Base-by-base conservation (phyloP, 2,797 vertebrate genomes). In the Limnodromus scolopaceus region DNA sequence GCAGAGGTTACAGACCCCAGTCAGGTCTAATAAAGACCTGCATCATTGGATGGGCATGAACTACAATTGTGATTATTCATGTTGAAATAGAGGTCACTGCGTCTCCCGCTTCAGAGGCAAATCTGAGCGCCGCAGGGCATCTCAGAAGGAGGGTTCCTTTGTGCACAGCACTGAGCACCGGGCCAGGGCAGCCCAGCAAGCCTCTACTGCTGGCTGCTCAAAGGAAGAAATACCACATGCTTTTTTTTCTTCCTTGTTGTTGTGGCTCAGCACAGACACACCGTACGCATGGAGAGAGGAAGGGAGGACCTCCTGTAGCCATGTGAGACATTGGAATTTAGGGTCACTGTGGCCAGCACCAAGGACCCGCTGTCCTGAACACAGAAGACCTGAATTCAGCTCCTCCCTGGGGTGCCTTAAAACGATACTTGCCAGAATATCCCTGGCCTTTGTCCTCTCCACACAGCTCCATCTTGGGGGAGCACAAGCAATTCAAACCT, bases 21-120 rank as follows among this genome's bases (percentile, higher is more conserved):
- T 93, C 96, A 94, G 87, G 28, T 92, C 95, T 69, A 96, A 96
- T 97, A 95, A 87, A 65, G 41, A 49, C 86, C 74, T 85, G 96
- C 89, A 49, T 92, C 94, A 45, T 43, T 94, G 83, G 84, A 95
- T 69, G 71, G 85, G 82, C 82, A 95, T 79, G 30, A 89, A 49
- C 48, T 66, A 68, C 87, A 79, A 16, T 6, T 51, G 69, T 0
- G 0, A 41, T 65, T 78, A 88, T 66, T 75, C 64, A 18, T 39
- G 53, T 60, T 89, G 87, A 85, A 87, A 84, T 5, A 79, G 69
- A 94, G 87, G 74, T 92, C 94, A 94, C 77, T 27, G 9, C 45
- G 0, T 81, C 86, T 91, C 87, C 79, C 66, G 87, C 83, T 88
- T 27, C 74, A 71, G 84, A 66, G 36, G 68, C 69, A 91, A 78